Conservation (phyloP, 1,140 invertebrate species). For the Thaumetopoea pityocampa region DNA sequence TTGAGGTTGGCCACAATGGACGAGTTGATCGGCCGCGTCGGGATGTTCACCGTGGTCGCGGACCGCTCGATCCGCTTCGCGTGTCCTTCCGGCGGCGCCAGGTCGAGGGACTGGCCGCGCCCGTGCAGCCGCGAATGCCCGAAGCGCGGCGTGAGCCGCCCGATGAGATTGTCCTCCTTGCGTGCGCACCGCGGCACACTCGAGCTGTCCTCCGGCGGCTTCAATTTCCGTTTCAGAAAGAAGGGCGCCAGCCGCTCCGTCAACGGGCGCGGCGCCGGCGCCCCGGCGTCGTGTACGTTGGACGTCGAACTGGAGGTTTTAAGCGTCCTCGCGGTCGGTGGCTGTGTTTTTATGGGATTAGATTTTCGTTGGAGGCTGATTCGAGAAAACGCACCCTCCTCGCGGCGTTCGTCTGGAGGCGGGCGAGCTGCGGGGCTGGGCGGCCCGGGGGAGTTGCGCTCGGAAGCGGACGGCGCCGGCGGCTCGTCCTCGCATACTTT, state of each 20-base stretch:
- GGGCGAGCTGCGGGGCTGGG: slow-evolving; percentile 15
- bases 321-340: slow-evolving; percentile 42
- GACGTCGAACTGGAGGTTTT: slow-evolving; percentile 63
- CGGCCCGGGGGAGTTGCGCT: too few species aligned
- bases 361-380: slow-evolving; percentile 66
- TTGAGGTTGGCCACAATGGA: slow-evolving; percentile 59
- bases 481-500: slow-evolving; percentile 58
- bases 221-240: slow-evolving; percentile 67
- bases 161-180: slow-evolving; percentile 64
- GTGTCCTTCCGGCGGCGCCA: slow-evolving; percentile 33
- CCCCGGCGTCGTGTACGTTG: slow-evolving; percentile 50
- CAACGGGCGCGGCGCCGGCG: slow-evolving; percentile 54
- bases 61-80: slow-evolving; percentile 56
- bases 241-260: slow-evolving; percentile 61
- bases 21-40: slow-evolving; percentile 55
- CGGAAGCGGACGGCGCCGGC: slow-evolving; percentile 25
- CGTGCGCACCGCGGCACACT: slow-evolving; percentile 33
- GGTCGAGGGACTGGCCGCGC: slow-evolving; percentile 58
- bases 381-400: slow-evolving; percentile 58
- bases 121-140: slow-evolving; percentile 56
- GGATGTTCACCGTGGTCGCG: slow-evolving; percentile 58
- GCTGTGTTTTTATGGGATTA: slow-evolving; percentile 61
- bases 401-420: slow-evolving; percentile 37
- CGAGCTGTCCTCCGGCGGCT: slow-evolving; percentile 48
- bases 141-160: slow-evolving; percentile 61